phyloP scores from a whole-genome alignment of 2,113 vertebrate genomes.

The Stomatorhinus ivindoensis region DNA sequence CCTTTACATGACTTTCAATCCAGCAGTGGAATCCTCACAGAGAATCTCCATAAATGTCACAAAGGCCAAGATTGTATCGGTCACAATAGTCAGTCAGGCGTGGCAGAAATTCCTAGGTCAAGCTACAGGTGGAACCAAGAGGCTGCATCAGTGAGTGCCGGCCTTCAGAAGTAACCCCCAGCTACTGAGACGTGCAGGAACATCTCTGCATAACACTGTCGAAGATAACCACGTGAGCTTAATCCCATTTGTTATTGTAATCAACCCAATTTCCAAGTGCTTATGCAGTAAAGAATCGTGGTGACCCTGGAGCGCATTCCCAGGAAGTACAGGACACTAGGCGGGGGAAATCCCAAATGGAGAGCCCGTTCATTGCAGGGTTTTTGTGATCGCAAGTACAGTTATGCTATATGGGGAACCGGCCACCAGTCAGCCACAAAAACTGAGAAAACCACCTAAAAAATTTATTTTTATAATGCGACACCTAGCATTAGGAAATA shows the following conservation, averaged over 20 bases:
- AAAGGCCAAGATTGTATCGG: neutral
- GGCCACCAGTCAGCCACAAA: neutral
- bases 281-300: neutral
- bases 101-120: neutral
- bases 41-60: neutral
- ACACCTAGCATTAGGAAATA: neutral
- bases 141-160: neutral
- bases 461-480: neutral
- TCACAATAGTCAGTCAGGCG: neutral
- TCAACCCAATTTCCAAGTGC: neutral
- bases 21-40: neutral
- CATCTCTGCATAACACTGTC: neutral
- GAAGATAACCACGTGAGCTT: neutral
- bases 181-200: neutral
- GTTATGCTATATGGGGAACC: neutral
- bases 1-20: neutral
- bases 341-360: neutral
- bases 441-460: neutral
- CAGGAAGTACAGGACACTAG: neutral
- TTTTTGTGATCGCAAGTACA: neutral
- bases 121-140: neutral
- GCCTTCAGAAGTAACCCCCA: neutral
- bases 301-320: neutral
- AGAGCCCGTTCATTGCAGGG: neutral
- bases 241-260: neutral